Base-by-base conservation (phyloP, 2,888 invertebrate genomes). In the Cacoxenus indagator region DNA sequence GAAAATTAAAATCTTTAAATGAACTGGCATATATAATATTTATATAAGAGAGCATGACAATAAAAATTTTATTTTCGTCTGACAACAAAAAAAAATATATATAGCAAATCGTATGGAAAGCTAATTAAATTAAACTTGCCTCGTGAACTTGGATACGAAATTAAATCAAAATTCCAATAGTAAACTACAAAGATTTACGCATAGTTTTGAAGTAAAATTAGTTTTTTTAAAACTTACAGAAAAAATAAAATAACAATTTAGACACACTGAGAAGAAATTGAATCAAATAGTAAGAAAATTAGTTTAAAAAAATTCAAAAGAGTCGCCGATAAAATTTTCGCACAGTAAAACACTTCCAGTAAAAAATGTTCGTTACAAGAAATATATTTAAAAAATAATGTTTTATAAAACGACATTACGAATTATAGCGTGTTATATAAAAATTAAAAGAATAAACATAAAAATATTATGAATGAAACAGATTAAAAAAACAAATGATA, bases 341-440 rank as follows among this genome's bases (percentile, higher is more conserved):
- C 84, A 85, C 86, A 86, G 82, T 78, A 83, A 81, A 78, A 81
- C 82, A 85, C 85, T 85, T 85, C 84, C 84, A 86, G 75, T 73
- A 75, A 75, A 51, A n/a, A 62, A 64, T 68, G 67, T 73, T 69
- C 70, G 68, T 69, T 69, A 69, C 59, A 64, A 71, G 59, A 71
- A 67, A 51, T 48, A 51, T 24, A 65, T 57, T 67, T 27, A 61
- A 64, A 66, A 67, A 51, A 48, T 59, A 69, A 70, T 65, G 54
- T 31, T 70, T 71, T 29, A 61, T 66, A 66, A 54, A 64, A 62
- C 43, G 61, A 43, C 65, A 67, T 68, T 48, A 48, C 51, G 37
- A 22, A 22, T 19, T 48, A 67, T 72, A 65, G 67, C 62, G 55
- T 55, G 55, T 55, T 55, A 55, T 11, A 70, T 71, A 67, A 45